Base-by-base conservation (phyloP, 1,140 invertebrate species). In the Eumeta japonica region DNA sequence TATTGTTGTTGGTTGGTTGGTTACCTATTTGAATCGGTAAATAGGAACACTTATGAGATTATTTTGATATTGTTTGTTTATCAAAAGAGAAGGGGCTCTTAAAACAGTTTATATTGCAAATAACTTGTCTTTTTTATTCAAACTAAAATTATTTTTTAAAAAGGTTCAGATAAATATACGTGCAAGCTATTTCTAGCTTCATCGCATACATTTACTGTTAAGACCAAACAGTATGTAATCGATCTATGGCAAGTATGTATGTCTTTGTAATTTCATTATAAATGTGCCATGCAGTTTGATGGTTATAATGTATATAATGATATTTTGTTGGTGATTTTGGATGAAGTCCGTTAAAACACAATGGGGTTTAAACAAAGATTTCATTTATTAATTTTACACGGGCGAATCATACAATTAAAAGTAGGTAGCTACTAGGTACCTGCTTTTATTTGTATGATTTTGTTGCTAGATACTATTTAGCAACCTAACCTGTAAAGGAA, bases 51-150 rank as follows among this genome's bases (percentile, higher is more conserved):
- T 13, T 13, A 14, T 27, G 38, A 38, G 39, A 35, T 29, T 30
- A 29, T 38, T 38, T 37, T 33, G 16, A 41, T 30, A 12, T 27
- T 33, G 40, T 40, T 14, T 32, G 20, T 37, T 31, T 10, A 39
- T 33, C 33, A n/a, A n/a, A n/a, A n/a, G n/a, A n/a, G n/a, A n/a
- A n/a, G n/a, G n/a, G n/a, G n/a, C n/a, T n/a, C n/a, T n/a, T n/a
- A n/a, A n/a, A n/a, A n/a, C n/a, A n/a, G n/a, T n/a, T n/a, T n/a
- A 39, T 18, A 28, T 27, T 24, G 30, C 18, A 35, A 44, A 39
- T 40, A 40, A 31, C 14, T 13, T 31, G 16, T 16, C 13, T 32
- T 16, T 16, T 28, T 28, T 28, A 28, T 28, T 28, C 13, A 28
- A 28, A 28, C 27, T 11, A 2, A 28, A 28, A 28, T 10, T 11